phyloP scores from a whole-genome alignment of 2,797 vertebrate genomes.

The Microhierax caerulescens region DNA sequence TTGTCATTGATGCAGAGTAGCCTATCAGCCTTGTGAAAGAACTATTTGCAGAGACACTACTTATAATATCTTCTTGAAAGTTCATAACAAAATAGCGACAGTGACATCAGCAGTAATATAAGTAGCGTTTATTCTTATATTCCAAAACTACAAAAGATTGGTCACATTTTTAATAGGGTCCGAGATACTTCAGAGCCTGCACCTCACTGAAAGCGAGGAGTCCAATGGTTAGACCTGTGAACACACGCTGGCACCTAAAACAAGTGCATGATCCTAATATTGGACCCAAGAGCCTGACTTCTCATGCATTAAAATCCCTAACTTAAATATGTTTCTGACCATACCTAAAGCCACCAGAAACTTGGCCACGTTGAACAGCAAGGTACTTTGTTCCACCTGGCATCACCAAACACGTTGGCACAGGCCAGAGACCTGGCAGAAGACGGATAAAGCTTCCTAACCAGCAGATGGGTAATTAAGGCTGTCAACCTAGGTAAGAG shows the following conservation, averaged over 20 bases:
- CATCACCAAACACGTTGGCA: not conserved
- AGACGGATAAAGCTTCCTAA: not conserved
- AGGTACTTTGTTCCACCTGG: conserved; percentile 1
- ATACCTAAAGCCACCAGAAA: not conserved
- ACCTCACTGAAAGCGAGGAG: not conserved
- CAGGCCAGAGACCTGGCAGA: not conserved
- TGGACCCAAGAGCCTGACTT: not conserved
- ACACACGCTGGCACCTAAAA: not conserved
- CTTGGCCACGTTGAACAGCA: not conserved
- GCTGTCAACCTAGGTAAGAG: not conserved
- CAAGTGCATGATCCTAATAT: not conserved
- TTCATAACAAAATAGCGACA: not conserved
- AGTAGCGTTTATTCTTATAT: not conserved
- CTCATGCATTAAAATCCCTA: not conserved
- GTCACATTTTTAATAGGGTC: not conserved
- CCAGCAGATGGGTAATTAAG: not conserved
- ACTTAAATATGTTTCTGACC: not conserved
- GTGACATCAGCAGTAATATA: not conserved
- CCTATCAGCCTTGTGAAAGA: not conserved
- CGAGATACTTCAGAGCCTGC: not conserved
- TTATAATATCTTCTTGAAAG: conserved; percentile 7
- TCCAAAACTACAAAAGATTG: not conserved
- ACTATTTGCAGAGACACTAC: conserved; percentile 7
- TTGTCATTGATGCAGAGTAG: conserved; percentile 38
- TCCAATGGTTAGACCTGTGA: not conserved